phyloP scores from a whole-genome alignment of 1,140 invertebrate genomes.

The Sitodiplosis mosellana region DNA sequence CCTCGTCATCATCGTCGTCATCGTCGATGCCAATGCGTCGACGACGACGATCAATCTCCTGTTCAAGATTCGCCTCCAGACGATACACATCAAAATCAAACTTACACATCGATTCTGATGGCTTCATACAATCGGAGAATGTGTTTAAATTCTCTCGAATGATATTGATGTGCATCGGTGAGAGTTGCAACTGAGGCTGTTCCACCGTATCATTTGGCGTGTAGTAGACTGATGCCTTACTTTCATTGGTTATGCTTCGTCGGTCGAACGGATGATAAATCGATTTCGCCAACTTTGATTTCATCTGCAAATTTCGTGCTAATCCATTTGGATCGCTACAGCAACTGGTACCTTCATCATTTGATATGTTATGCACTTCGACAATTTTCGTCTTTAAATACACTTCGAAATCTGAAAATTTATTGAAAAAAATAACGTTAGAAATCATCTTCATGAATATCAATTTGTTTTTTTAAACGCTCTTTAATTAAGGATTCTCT shows the following conservation, averaged over 20 bases:
- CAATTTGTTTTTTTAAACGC: background rate
- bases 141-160: constrained; percentile 17
- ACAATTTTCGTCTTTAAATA: constrained; percentile 46
- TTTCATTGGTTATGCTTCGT: constrained; percentile 27
- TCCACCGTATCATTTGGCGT: constrained; percentile 46
- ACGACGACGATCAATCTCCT: background rate
- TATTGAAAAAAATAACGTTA: background rate
- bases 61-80: background rate
- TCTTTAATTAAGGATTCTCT: background rate
- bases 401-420: constrained; percentile 23
- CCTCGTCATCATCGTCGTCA: background rate
- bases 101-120: background rate
- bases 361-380: constrained; percentile 14
- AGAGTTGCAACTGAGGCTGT: background rate
- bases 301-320: background rate
- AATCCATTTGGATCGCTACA: constrained; percentile 13
- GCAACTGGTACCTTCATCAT: constrained; percentile 8
- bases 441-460: background rate
- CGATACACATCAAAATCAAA: background rate
- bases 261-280: constrained; percentile 9
- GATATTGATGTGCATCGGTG: constrained; percentile 15
- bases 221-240: constrained; percentile 55
- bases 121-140: background rate
- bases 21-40: background rate
- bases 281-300: constrained; percentile 17